A percentile compares a stretch with the other conserved stretches of the same genome.
Evolutionary conservation across 2,113 vertebrate species (phyloP).

Genomic region (Oriolus oriolus): DNA sequence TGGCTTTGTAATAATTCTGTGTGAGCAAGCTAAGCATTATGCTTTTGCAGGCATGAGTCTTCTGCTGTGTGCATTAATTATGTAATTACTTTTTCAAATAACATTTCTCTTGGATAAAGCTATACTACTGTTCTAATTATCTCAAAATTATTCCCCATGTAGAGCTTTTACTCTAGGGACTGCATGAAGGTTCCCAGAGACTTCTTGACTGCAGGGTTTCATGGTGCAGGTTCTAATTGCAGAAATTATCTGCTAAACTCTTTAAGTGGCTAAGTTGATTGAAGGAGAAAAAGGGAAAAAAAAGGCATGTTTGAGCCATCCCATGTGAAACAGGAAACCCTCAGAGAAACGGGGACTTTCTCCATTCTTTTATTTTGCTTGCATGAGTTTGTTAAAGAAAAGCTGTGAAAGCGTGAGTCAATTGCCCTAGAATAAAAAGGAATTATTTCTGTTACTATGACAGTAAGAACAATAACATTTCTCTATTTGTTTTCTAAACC

Average conservation of each 20-base stretch:
- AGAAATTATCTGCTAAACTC: neutral
- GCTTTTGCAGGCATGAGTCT: neutral
- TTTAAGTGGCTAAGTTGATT: neutral
- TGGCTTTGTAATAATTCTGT: neutral
- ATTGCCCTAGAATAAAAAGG: neutral
- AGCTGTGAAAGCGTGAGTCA: neutral
- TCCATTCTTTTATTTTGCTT: neutral
- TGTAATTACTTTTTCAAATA: neutral
- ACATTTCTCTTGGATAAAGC: neutral
- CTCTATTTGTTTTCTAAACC: neutral
- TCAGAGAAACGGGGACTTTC: neutral
- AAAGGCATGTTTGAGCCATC: neutral
- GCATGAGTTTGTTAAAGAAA: neutral
- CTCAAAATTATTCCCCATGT: neutral
- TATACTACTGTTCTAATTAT: neutral
- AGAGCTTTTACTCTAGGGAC: neutral
- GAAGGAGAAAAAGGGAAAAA: neutral
- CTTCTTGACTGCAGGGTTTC: neutral
- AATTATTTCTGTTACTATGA: neutral
- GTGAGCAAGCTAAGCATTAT: neutral
- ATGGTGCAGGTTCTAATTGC: neutral
- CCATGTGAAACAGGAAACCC: neutral
- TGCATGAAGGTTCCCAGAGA: neutral
- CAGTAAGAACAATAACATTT: neutral
- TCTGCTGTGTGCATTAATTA: neutral